phyloP scores from a whole-genome alignment of 2,113 vertebrate species.

The Elephantulus edwardii region DNA sequence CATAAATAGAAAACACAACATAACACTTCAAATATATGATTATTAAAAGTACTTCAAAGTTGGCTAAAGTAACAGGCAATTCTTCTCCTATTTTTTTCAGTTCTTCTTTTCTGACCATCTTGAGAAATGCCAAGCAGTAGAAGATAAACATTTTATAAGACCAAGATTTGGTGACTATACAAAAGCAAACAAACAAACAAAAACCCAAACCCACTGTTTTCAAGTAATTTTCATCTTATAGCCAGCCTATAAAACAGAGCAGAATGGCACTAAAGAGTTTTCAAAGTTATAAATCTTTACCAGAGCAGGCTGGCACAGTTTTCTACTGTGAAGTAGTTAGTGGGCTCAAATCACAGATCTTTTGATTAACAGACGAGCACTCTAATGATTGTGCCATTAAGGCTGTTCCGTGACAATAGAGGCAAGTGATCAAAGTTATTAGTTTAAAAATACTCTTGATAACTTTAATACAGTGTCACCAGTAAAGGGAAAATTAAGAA shows the following conservation, averaged over 20 bases:
- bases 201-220: no score
- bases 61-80: background rate
- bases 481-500: background rate
- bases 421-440: background rate
- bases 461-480: background rate
- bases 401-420: background rate
- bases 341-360: no score
- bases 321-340: no score
- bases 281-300: no score
- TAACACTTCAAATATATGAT: background rate
- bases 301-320: no score
- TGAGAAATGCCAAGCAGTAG: background rate
- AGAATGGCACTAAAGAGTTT: no score
- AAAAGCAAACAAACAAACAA: no score
- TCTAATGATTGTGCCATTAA: no score
- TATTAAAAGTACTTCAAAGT: background rate
- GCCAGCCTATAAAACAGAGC: no score
- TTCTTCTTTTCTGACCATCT: background rate
- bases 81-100: background rate
- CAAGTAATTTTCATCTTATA: no score
- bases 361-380: no score
- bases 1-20: background rate
- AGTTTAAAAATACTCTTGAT: background rate
- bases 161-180: background rate
- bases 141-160: slow-evolving; percentile 6